Percentiles rank a stretch among this genome's conserved stretches.
Conservation (phyloP, 2,888 invertebrate genomes). For the Stenolophus ochropezus region DNA sequence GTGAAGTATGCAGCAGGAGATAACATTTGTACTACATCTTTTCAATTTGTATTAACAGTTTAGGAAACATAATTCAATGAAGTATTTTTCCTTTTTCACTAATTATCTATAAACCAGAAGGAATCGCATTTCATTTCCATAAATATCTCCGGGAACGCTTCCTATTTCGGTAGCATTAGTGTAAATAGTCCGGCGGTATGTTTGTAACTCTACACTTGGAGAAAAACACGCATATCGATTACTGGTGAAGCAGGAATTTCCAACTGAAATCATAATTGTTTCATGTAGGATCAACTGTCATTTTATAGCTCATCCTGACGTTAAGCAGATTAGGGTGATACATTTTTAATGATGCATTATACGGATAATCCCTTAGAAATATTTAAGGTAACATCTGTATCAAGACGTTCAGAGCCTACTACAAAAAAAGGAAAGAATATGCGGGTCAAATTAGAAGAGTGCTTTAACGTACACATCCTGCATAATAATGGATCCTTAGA, state of each 20-base stretch:
- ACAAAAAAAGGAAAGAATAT: not conserved
- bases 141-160: constrained; percentile 26
- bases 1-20: no score
- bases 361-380: constrained; percentile 44
- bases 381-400: constrained; percentile 35
- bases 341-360: constrained; percentile 46
- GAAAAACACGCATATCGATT: constrained; percentile 28
- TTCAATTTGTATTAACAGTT: no score
- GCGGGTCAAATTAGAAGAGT: no score
- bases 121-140: constrained; percentile 25
- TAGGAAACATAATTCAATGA: not conserved
- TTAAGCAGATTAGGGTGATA: constrained; percentile 56
- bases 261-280: constrained; percentile 52
- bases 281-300: constrained; percentile 57
- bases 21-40: no score
- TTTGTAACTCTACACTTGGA: constrained; percentile 18
- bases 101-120: constrained; percentile 27
- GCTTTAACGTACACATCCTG: no score
- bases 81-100: not conserved
- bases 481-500: no score
- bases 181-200: constrained; percentile 22
- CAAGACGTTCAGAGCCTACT: constrained; percentile 19
- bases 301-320: constrained; percentile 47
- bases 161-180: constrained; percentile 35
- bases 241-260: constrained; percentile 4